Evolutionary conservation across 2,888 invertebrate species (phyloP), one percentile per base, ranked within the genome.

Genomic region (Hyalella azteca): DNA sequence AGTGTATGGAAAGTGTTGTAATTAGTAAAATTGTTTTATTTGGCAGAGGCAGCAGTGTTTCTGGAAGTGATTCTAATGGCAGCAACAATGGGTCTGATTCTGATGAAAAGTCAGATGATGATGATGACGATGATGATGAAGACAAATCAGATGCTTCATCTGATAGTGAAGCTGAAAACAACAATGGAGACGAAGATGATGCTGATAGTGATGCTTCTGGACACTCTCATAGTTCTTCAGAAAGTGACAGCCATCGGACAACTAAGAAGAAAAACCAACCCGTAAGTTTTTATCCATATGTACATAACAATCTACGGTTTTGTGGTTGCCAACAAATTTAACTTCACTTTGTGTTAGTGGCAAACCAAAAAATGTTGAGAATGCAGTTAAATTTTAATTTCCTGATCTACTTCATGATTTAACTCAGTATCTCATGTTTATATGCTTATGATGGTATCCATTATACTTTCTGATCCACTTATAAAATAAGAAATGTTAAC

Each of bases 1-100:
- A n/a, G n/a, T n/a, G n/a, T n/a, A n/a, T n/a, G n/a, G n/a, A n/a
- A n/a, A n/a, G n/a, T n/a, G n/a, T n/a, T n/a, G n/a, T n/a, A n/a
- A n/a, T n/a, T n/a, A n/a, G n/a, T n/a, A n/a, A n/a, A n/a, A n/a
- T n/a, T 32, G 9, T 19, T 39, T 32, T 0, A 11, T 41, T 73
- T 73, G 1, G 11, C 54, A 32, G 49, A 32, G 78, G 36, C 19
- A 59, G 15, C 50, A 83, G 81, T 78, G 80, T 79, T 3, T 81
- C 81, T 19, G 80, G 79, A 22, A 83, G 81, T 73, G 83, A 80
- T 45, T 83, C 83, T 13, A 59, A 59, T 59, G 81, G 80, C 73
- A 59, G 78, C 40, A 80, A 83, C 29, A 79, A 83, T 29, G 79
- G 77, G 73, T 80, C 81, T 2, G 75, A 50, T n/a, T 80, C 80